These are phyloP conservation scores for Thamnophis elegans DNA, from an alignment of 2,797 vertebrate species.

Conservation along the genomic window DNA sequence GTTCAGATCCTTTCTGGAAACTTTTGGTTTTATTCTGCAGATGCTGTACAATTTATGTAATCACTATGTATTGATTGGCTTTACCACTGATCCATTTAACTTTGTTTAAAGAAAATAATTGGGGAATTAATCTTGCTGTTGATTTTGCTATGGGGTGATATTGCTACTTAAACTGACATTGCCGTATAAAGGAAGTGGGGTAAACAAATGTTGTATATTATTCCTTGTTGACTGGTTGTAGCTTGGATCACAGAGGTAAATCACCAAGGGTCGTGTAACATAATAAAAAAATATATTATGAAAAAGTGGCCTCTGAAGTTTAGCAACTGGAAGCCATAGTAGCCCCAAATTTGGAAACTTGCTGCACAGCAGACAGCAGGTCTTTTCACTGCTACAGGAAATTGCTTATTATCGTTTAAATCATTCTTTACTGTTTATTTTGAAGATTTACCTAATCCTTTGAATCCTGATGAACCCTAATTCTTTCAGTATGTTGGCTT, in stretches of 20 bases:
- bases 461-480: neutral
- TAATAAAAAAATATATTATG: neutral
- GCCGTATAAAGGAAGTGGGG: neutral
- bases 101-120: neutral
- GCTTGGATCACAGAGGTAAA: neutral
- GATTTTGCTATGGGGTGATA: neutral
- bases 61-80: neutral
- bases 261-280: constrained; percentile 14
- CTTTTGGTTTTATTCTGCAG: neutral
- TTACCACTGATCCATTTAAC: neutral
- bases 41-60: neutral
- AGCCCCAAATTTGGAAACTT: neutral
- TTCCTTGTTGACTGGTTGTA: neutral
- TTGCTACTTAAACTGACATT: neutral
- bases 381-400: neutral
- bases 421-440: neutral
- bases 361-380: fast-evolving
- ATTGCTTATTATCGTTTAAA: constrained; percentile 9
- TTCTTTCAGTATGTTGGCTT: neutral
- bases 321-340: neutral
- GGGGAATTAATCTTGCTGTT: neutral
- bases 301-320: neutral
- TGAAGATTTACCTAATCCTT: neutral
- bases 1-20: neutral
- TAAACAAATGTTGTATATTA: constrained; percentile 14